Percentiles rank a stretch among this genome's conserved stretches.
These are phyloP conservation scores for Monopterus albus DNA, from an alignment of 2,113 vertebrate genomes.

Conservation along the genomic window DNA sequence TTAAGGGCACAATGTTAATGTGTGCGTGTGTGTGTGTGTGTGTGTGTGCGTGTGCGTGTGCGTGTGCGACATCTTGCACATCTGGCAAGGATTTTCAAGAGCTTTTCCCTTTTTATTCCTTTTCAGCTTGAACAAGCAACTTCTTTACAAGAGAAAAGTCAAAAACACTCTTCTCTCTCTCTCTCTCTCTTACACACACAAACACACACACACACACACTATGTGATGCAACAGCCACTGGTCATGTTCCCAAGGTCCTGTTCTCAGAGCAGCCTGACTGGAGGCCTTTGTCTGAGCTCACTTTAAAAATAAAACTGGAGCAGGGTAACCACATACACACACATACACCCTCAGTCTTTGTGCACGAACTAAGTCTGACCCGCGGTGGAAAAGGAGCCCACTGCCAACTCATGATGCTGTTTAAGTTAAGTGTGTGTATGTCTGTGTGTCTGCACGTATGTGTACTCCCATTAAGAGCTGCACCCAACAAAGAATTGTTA, in stretches of 20 bases:
- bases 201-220: constrained; percentile 44
- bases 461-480: no score
- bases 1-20: constrained; percentile 31
- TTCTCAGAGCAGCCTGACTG: constrained; percentile 84
- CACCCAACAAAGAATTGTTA: no score
- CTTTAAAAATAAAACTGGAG: constrained; percentile 86
- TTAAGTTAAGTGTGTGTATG: constrained; percentile 54
- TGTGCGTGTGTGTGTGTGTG: constrained; percentile 26
- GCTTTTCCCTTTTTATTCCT: constrained; percentile 62
- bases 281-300: constrained; percentile 83
- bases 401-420: constrained; percentile 79
- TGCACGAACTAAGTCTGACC: constrained; percentile 78
- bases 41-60: constrained; percentile 26
- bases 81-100: constrained; percentile 67
- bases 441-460: constrained; percentile 8
- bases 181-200: constrained; percentile 3
- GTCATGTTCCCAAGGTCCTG: constrained; percentile 85
- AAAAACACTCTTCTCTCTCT: constrained; percentile 35
- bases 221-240: constrained; percentile 82
- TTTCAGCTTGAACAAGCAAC: constrained; percentile 68
- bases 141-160: constrained; percentile 69
- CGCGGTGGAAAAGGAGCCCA: constrained; percentile 72
- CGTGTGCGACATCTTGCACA: constrained; percentile 49
- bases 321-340: constrained; percentile 71
- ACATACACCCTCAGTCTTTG: constrained; percentile 57